Evolutionary conservation across 2,113 vertebrate species (phyloP), one percentile per base, ranked within the genome.

Genomic region (Tautogolabrus adspersus): DNA sequence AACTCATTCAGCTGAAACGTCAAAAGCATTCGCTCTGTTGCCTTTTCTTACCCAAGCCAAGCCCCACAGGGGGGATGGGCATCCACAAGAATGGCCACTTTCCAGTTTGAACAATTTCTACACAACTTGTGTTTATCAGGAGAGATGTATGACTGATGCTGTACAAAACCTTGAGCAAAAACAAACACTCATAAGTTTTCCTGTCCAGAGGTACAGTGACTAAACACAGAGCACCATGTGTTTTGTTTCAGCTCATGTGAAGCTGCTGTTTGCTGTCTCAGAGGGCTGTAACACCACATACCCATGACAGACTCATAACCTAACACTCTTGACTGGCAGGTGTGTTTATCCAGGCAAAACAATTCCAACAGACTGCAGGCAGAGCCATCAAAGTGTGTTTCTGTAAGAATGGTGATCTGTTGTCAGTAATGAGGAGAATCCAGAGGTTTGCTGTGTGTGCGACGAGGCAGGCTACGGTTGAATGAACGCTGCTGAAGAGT

Each of bases 301-400:
- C 63, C 83, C 76, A 65, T 82, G 78, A 88, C 82, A 71, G 81
- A 62, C 79, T 79, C 77, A 79, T 87, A 83, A 85, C 67, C 81
- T 77, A 70, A 87, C 77, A 72, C 68, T 72, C 64, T 66, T 89
- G 81, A 91, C 80, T 75, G 90, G 64, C 89, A 92, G 91, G 87
- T 90, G 89, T 77, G 83, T 87, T 91, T 85, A 88, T 86, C 73
- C 79, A 79, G 66, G 83, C 84, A 81, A 85, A 85, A 84, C 85
- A 81, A 34, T 81, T 77, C 63, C 34, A 64, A 76, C 55, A 72
- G 69, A 81, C 66, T 83, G 82, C 81, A 87, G 77, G 65, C 86
- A 80, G 55, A 75, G 26, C 79, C 71, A 84, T 87, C 83, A 86
- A 70, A 88, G 84, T 66, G 38, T 49, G 61, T 89, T 84, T 78